Conservation (phyloP, 2,888 invertebrate species). For the Limulus polyphemus region DNA sequence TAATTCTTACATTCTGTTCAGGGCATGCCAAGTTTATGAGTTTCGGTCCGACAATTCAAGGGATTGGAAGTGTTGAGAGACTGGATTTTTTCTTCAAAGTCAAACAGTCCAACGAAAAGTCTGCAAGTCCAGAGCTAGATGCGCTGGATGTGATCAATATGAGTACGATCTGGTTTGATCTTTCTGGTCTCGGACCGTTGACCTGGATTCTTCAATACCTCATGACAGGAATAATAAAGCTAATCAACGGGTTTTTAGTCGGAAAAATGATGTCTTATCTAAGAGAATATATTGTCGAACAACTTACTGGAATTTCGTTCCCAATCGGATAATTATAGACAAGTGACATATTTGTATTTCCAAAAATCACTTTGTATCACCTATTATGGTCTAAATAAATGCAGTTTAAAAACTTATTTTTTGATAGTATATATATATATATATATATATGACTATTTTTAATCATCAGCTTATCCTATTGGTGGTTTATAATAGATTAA, state of each 20-base stretch:
- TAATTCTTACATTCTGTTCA: too few relatives aligned
- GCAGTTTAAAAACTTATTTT: too few relatives aligned
- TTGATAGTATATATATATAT: too few relatives aligned
- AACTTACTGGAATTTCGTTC: slow-evolving; percentile 14
- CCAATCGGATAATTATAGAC: slow-evolving; percentile 4
- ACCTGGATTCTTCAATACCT: slow-evolving; percentile 21
- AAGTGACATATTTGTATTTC: too few relatives aligned
- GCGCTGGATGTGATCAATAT: slow-evolving; percentile 17
- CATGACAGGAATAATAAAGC: slow-evolving; percentile 15
- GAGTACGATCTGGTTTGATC: slow-evolving; percentile 19
- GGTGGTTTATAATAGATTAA: too few relatives aligned
- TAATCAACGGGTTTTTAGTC: slow-evolving; percentile 15
- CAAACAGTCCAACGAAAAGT: slow-evolving; percentile 12
- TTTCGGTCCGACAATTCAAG: slow-evolving; percentile 10
- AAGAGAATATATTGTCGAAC: slow-evolving; percentile 5
- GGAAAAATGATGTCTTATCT: slow-evolving; percentile 11
- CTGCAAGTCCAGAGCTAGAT: slow-evolving; percentile 10
- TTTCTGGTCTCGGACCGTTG: slow-evolving; percentile 18
- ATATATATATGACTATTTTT: too few relatives aligned
- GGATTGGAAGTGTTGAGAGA: slow-evolving; percentile 10
- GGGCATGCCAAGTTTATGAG: slow-evolving; percentile 20
- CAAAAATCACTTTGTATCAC: too few relatives aligned
- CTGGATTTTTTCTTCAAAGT: slow-evolving; percentile 18
- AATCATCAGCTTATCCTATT: too few relatives aligned
- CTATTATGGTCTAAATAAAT: too few relatives aligned